phyloP scores from a whole-genome alignment of 2,797 vertebrate species.

The Betta splendens region DNA sequence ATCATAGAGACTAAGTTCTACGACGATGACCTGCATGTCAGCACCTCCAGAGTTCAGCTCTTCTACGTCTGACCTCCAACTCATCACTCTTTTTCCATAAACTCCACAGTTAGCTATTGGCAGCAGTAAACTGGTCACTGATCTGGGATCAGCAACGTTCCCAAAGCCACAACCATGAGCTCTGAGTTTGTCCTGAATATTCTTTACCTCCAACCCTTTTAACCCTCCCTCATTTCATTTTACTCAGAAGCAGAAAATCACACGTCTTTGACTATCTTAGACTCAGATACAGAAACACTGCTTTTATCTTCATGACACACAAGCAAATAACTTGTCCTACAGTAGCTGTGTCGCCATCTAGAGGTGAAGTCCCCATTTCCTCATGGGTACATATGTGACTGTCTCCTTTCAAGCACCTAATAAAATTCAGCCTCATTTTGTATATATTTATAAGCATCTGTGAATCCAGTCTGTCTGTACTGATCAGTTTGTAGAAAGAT shows the following conservation, averaged over 20 bases:
- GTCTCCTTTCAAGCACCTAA: too few relatives aligned
- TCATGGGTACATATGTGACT: too few relatives aligned
- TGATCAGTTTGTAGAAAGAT: too few relatives aligned
- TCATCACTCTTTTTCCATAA: slow-evolving; percentile 36
- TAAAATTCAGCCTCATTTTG: too few relatives aligned
- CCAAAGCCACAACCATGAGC: slow-evolving; percentile 39
- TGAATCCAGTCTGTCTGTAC: neutral
- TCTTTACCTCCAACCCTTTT: too few relatives aligned
- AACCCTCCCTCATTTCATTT: slow-evolving; percentile 19
- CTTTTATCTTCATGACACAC: slow-evolving; percentile 12
- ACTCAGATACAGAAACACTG: too few relatives aligned
- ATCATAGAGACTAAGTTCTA: slow-evolving; percentile 99
- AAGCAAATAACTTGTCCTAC: too few relatives aligned
- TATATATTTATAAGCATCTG: too few relatives aligned
- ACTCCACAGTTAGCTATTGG: slow-evolving; percentile 50
- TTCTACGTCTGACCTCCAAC: slow-evolving; percentile 92
- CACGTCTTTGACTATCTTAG: slow-evolving; percentile 27
- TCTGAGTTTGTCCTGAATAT: slow-evolving; percentile 49
- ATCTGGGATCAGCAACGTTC: slow-evolving; percentile 30
- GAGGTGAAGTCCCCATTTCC: too few relatives aligned
- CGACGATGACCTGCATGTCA: slow-evolving; percentile 97
- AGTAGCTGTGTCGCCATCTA: too few relatives aligned
- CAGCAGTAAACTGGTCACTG: slow-evolving; percentile 39
- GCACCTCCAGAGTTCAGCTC: slow-evolving; percentile 97
- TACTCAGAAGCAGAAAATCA: slow-evolving; percentile 64